These are phyloP conservation scores for Zoanthus gigantus DNA, from an alignment of 92 coral and sea anemone species.

Conservation along the genomic window DNA sequence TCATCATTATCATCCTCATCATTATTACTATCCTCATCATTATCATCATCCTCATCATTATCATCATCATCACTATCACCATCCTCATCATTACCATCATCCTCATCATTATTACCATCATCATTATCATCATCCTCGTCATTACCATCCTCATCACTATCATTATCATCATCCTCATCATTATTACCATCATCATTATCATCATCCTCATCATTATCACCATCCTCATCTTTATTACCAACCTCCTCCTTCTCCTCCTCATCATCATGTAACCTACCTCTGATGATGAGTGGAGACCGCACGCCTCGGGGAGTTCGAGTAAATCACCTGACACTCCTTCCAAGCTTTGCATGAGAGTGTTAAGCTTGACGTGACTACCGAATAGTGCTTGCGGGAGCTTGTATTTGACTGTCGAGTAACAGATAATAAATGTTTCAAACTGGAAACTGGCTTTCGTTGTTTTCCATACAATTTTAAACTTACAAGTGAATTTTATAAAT, in stretches of 20 bases:
- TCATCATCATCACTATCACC: too few relatives aligned
- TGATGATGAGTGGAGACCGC: conserved; percentile 91
- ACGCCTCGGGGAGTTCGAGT: conserved; percentile 95
- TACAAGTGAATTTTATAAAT: too few relatives aligned
- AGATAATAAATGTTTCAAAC: not conserved
- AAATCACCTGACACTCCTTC: conserved; percentile 85
- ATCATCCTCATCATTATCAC: not conserved
- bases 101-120: too few relatives aligned
- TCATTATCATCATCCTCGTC: too few relatives aligned
- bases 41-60: too few relatives aligned
- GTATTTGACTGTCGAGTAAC: conserved; percentile 82
- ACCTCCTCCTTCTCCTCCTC: too few relatives aligned
- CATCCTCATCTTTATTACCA: not conserved
- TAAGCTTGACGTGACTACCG: conserved; percentile 80
- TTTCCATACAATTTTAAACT: too few relatives aligned
- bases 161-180: not conserved
- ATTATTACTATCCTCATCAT: not conserved
- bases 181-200: not conserved
- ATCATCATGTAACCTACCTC: conserved; percentile 74
- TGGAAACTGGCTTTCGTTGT: too few relatives aligned
- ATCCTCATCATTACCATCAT: too few relatives aligned
- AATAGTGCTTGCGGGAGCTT: conserved; percentile 91
- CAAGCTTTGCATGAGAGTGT: conserved; percentile 78
- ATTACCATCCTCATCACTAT: not conserved
- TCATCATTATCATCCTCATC: not conserved